Evolutionary conservation across 2,888 invertebrate genomes (phyloP), one percentile per base, ranked within the genome.

Genomic region (Drosophila anomalata): DNA sequence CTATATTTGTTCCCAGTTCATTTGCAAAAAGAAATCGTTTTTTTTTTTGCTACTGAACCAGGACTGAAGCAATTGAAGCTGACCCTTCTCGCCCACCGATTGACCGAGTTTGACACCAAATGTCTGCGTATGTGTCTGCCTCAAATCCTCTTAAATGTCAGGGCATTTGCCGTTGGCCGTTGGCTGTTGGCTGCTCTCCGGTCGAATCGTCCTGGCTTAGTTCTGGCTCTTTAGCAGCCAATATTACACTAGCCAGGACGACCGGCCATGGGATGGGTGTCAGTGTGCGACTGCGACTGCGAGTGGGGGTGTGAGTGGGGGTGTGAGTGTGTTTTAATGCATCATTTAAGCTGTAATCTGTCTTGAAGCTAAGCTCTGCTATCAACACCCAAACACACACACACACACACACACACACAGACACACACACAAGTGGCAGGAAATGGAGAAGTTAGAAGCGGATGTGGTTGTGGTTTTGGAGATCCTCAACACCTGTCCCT

Each of bases 281-380:
- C 24, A 8, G 58, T 42, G 51, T 47, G 46, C 8, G n/a, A 42
- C 65, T 42, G 24, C n/a, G 53, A 31, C 14, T 14, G 14, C 14
- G 14, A 14, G 51, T 47, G 46, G 6, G n/a, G 36, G 66, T 42
- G 24, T 12, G 53, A 31, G 47, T 54, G 54, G 8, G 42, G 12
- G 58, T 55, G 62, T 62, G 36, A 57, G 75, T 65, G 76, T 76
- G 76, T 66, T 71, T 71, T 75, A 75, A 75, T 75, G 75, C 71
- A 75, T 75, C 75, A 71, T 76, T 75, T 76, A 71, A 72, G 76
- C 75, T 66, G 72, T 75, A 75, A 75, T 75, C 75, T 66, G 71
- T 75, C 71, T 75, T 71, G 59, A 50, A 59, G 76, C 58, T 75
- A 75, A 75, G 75, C 75, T 61, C 52, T 52, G 54, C 74, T 75